Base-by-base conservation (phyloP, 2,888 invertebrate species). In the Glaucopsyche alexis region DNA sequence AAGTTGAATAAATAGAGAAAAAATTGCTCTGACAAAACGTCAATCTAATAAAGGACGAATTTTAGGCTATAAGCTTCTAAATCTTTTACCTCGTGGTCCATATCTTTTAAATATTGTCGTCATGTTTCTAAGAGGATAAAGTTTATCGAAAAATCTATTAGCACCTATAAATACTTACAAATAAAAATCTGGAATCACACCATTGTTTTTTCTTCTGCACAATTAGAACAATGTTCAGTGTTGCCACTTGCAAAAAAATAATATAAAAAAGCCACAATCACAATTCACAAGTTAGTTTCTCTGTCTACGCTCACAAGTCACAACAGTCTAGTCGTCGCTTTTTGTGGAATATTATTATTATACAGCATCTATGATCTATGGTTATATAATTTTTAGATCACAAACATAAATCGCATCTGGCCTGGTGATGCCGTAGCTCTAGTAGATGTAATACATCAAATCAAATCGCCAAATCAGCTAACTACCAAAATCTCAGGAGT, bases 181-280 rank as follows among this genome's bases (percentile, higher is more conserved):
- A 93, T 92, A 91, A 93, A 92, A 93, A 89, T 92, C 92, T 91
- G 91, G 91, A 93, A 91, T 93, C 90, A 93, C 93, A 93, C 93
- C 93, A 93, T 93, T 93, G 93, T 93, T 93, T 93, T 92, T 92
- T 91, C 91, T 89, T 88, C 90, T 90, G 89, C 91, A 90, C 89
- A 90, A 90, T 90, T 89, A 89, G 90, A 85, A 84, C 84, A 84
- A 81, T 83, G 81, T 91, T 91, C 14, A 29, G 84, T 90, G 90
- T 91, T 91, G 86, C 91, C 81, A 87, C 77, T 80, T 55, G 9
- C 7, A 8, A 16, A 19, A 8, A 55, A 52, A 55, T 16, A 52
- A 8, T 16, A 1, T 50, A 14, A 50, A 7, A n/a, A 7, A 52
- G n/a, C n/a, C 14, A 4, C 49, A 6, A n/a, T 7, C 2, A 7